Evolutionary conservation across 2,113 vertebrate species (phyloP), one percentile per base, ranked within the genome.

Genomic region (Asarcornis scutulata): DNA sequence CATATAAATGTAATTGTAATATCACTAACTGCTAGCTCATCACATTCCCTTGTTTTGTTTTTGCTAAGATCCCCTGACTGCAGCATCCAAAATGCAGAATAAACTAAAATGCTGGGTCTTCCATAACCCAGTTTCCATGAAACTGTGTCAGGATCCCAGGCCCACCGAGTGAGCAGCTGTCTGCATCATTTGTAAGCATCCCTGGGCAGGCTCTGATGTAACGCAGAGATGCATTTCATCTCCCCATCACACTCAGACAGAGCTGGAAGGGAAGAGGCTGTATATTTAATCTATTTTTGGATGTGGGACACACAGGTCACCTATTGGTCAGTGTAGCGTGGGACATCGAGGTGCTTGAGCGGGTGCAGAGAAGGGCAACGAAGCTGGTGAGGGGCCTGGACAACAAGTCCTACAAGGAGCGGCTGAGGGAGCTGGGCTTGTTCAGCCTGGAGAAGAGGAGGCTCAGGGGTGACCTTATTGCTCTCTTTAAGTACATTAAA

Each of bases 281-380:
- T 69, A 17, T 17, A 7, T 77, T 67, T 53, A 4, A 34, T 85
- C 82, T 94, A 4, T 83, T 95, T 89, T 83, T 4, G 22, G 29
- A 83, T 85, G 36, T 67, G 67, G 79, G 40, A 80, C 63, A 88
- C 22, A 18, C 56, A 58, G 88, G 83, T 91, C 93, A 68, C 52
- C 53, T 75, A 0, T 46, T 0, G 17, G 79, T 95, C 93, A 92
- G 29, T 60, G 62, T 88, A 69, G 72, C 53, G 0, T 96, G 85
- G 88, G 92, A n/a, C n/a, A n/a, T n/a, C n/a, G n/a, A n/a, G n/a
- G n/a, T n/a, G n/a, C n/a, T n/a, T n/a, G n/a, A n/a, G n/a, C n/a
- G n/a, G n/a, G n/a, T n/a, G n/a, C n/a, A n/a, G n/a, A n/a, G n/a
- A n/a, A n/a, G n/a, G n/a, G n/a, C n/a, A n/a, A n/a, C n/a, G n/a